Evolutionary conservation across 2,888 invertebrate genomes (phyloP).

Genomic region (Erebia epiphron): DNA sequence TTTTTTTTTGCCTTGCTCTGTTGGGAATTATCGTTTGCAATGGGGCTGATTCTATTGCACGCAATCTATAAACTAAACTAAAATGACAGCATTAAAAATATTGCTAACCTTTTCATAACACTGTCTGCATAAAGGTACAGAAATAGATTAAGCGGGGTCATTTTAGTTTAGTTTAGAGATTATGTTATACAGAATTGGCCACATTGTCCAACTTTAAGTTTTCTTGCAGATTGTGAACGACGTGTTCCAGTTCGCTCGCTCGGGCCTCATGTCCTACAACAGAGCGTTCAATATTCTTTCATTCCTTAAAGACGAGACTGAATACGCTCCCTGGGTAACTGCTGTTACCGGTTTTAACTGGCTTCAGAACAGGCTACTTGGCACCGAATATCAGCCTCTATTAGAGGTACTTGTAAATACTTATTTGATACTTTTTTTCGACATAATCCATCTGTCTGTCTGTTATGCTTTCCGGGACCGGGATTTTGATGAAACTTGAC

Average conservation of each 20-base stretch:
- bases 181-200: too few relatives aligned
- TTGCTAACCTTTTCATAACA: too few relatives aligned
- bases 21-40: not conserved
- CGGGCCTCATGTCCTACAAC: slow-evolving; percentile 83
- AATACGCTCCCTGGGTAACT: slow-evolving; percentile 91
- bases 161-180: too few relatives aligned
- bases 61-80: too few relatives aligned
- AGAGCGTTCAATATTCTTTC: slow-evolving; percentile 85
- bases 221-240: slow-evolving; percentile 87
- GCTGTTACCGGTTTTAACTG: slow-evolving; percentile 83
- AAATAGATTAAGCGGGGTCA: too few relatives aligned
- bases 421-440: not conserved
- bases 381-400: slow-evolving; percentile 45
- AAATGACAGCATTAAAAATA: too few relatives aligned
- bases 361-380: slow-evolving; percentile 67
- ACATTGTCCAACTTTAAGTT: not conserved
- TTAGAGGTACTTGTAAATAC: slow-evolving; percentile 57
- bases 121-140: too few relatives aligned
- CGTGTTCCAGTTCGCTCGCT: slow-evolving; percentile 87
- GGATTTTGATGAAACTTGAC: too few relatives aligned
- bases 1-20: not conserved
- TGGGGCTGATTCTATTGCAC: too few relatives aligned
- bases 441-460: too few relatives aligned
- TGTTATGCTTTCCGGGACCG: too few relatives aligned
- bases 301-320: slow-evolving; percentile 86